phyloP scores from a whole-genome alignment of 2,113 vertebrate genomes.

The Colaptes auratus region DNA sequence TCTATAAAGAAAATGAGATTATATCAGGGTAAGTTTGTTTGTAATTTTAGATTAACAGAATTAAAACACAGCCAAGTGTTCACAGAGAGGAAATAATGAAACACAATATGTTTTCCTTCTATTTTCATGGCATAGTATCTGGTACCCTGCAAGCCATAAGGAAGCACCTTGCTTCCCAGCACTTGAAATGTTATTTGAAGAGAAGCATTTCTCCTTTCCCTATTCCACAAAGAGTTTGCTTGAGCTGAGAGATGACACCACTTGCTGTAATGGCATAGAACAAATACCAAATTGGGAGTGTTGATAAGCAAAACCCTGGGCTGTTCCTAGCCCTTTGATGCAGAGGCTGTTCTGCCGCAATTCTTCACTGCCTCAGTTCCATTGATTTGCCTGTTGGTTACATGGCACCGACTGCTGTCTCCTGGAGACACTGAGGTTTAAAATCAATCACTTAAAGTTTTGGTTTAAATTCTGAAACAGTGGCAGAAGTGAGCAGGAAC shows the following conservation, averaged over 20 bases:
- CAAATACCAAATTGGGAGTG: neutral
- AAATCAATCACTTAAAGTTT: neutral
- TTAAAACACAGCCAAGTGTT: neutral
- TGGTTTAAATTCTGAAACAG: neutral
- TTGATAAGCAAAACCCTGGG: neutral
- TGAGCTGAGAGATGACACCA: neutral
- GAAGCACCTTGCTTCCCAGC: neutral
- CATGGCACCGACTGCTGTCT: neutral
- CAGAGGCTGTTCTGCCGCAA: neutral
- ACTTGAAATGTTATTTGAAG: neutral
- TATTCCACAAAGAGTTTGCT: neutral
- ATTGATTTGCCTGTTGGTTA: neutral
- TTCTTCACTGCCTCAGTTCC: neutral
- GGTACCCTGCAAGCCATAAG: neutral
- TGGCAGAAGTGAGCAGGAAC: accelerated
- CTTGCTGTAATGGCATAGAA: neutral
- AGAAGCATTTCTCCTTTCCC: neutral
- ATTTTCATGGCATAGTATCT: neutral
- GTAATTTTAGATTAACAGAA: slow-evolving; percentile 38
- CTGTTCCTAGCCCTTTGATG: neutral
- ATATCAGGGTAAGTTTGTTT: slow-evolving; percentile 31
- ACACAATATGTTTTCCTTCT: neutral
- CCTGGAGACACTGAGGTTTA: neutral
- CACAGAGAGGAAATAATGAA: neutral
- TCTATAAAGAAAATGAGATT: slow-evolving; percentile 34